Evolutionary conservation across 2,113 vertebrate species (phyloP), one percentile per base, ranked within the genome.

Genomic region (Eonycteris spelaea): DNA sequence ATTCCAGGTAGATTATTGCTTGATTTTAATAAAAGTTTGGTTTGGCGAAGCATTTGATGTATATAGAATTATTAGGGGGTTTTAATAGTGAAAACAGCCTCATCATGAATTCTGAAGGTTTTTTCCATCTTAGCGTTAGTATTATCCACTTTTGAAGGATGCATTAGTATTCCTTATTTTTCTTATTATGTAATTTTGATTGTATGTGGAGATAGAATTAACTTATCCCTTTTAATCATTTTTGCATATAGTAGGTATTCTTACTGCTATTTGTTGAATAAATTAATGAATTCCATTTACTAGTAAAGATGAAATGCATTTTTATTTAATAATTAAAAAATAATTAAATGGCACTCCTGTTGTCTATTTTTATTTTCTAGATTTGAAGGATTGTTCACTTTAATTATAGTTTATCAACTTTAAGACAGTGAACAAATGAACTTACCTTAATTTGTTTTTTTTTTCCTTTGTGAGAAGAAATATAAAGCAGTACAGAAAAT

Each of bases 381-480:
- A 65, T 14, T 87, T 95, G 18, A 85, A 21, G 11, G 33, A 51
- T 73, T 87, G 11, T 79, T 93, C 6, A 40, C 86, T 97, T 68
- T 92, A 51, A 75, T 21, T 65, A 33, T 12, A 79, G 33, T 77
- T 95, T 75, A 63, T 84, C 33, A 74, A 82, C 82, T 85, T 82
- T 88, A 55, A 92, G 55, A 19, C 48, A 57, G 83, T 65, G 18
- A 71, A 61, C 65, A 94, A 95, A 70, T 78, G 11, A 92, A 68
- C 35, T 53, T 77, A 67, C 24, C n/a, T 73, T 90, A 73, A 86
- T 86, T 80, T 87, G 68, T 1, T 3, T 51, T 28, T 28, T 95
- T 95, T 91, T 91, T 78, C 65, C 80, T 94, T 21, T 82, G 16
- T 63, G 21, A 91, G 21, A 94, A 77, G n/a, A 95, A 91, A 85